These are phyloP conservation scores for Vollenhovia emeryi DNA, from an alignment of 1,140 invertebrate genomes.

Conservation along the genomic window DNA sequence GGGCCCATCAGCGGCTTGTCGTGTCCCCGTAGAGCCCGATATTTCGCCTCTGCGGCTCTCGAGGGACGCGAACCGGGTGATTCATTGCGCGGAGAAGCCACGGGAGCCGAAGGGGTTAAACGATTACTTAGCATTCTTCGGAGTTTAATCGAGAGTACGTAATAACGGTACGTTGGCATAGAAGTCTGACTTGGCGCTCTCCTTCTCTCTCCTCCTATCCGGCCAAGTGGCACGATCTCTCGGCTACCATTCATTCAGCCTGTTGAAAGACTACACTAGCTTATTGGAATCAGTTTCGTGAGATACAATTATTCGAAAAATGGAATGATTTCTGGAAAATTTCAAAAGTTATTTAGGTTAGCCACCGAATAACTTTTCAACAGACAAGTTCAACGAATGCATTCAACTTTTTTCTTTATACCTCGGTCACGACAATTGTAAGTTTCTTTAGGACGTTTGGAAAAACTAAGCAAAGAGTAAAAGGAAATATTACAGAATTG, in stretches of 20 bases:
- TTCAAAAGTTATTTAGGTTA: not conserved
- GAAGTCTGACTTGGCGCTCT: slow-evolving; percentile 43
- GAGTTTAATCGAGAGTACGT: slow-evolving; percentile 69
- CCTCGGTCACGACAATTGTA: not conserved
- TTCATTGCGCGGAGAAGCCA: slow-evolving; percentile 35
- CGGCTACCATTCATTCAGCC: slow-evolving; percentile 16
- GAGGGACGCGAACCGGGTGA: slow-evolving; percentile 25
- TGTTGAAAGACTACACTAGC: not conserved
- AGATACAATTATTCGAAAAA: not conserved
- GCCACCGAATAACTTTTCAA: not conserved
- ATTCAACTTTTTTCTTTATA: not conserved
- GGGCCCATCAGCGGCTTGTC: not conserved
- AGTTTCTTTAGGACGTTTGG: not conserved
- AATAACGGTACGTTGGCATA: slow-evolving; percentile 81
- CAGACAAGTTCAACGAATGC: not conserved
- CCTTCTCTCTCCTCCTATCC: not conserved
- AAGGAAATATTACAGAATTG: not conserved
- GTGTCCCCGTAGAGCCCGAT: slow-evolving; percentile 9
- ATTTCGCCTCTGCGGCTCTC: slow-evolving; percentile 26
- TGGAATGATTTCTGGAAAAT: not conserved
- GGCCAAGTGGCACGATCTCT: slow-evolving; percentile 37
- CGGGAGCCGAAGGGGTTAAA: slow-evolving; percentile 54
- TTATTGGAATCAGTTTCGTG: not conserved
- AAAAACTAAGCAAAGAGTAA: not conserved
- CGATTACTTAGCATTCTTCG: slow-evolving; percentile 53